A percentile compares a stretch with the other conserved stretches of the same genome.
These are phyloP conservation scores for Anarsia innoxiella DNA, from an alignment of 2,888 invertebrate species.

Conservation along the genomic window DNA sequence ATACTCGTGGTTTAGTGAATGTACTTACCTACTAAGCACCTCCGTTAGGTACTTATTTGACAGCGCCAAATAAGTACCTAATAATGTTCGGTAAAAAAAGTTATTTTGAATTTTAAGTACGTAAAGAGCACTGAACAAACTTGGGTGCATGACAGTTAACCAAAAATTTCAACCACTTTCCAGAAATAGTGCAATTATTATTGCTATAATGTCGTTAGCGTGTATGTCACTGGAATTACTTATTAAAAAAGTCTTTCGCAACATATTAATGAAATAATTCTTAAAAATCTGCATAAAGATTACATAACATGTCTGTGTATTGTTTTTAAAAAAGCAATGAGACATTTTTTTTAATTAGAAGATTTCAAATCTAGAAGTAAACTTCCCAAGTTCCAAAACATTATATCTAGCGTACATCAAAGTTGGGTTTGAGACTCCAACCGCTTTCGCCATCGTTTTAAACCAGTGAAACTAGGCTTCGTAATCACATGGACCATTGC, in stretches of 20 bases:
- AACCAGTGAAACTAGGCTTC: not conserved
- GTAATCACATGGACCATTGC: conserved; percentile 1
- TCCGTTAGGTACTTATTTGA: no score
- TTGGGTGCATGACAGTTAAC: not conserved
- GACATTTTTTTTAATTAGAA: not conserved
- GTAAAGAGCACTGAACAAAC: not conserved
- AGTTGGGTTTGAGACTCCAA: no score
- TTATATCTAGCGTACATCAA: no score
- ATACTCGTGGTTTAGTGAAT: not conserved
- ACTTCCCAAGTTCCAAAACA: no score
- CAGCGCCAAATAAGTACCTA: no score
- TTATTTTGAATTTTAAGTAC: not conserved
- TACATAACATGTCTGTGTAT: not conserved
- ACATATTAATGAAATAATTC: not conserved
- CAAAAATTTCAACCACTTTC: no score
- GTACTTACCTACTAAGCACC: not conserved
- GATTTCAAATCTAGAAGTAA: no score
- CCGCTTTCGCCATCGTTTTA: not conserved
- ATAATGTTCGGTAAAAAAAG: not conserved
- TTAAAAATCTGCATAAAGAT: not conserved
- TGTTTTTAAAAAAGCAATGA: not conserved
- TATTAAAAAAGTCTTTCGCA: no score
- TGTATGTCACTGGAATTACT: no score
- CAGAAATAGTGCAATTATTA: no score
- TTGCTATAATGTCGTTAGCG: no score